These are phyloP conservation scores for Luperina testacea DNA, from an alignment of 2,888 invertebrate genomes.

Conservation along the genomic window DNA sequence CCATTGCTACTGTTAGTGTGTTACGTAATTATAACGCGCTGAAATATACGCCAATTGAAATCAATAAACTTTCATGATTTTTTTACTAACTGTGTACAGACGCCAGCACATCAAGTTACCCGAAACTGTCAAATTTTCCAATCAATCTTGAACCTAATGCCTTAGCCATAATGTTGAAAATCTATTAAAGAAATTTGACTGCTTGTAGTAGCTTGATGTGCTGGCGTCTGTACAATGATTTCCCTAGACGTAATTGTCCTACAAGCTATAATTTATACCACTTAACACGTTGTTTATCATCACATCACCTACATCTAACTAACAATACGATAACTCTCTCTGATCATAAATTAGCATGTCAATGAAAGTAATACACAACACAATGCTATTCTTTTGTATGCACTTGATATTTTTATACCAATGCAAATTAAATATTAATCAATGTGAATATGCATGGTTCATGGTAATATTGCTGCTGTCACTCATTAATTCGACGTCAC, in stretches of 20 bases:
- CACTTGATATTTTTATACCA: constrained; percentile 41
- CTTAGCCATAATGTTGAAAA: no score
- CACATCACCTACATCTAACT: background rate
- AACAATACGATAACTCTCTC: constrained; percentile 27
- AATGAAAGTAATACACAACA: constrained; percentile 19
- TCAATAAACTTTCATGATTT: background rate
- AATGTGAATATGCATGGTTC: constrained; percentile 32
- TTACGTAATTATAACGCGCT: background rate
- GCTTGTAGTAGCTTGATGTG: no score
- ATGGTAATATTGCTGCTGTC: constrained; percentile 31
- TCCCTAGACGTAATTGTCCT: background rate
- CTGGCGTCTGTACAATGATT: no score
- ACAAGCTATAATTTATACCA: no score
- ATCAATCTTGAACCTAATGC: no score
- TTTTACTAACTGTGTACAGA: no score
- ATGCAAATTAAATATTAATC: constrained; percentile 23
- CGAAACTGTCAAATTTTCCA: no score
- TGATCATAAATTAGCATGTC: constrained; percentile 39
- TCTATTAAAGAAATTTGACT: no score
- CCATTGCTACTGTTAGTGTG: background rate
- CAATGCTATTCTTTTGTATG: constrained; percentile 31
- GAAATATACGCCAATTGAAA: background rate
- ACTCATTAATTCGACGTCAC: constrained; percentile 9
- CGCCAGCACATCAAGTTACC: no score
- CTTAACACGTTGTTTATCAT: background rate